Evolutionary conservation across 1,140 invertebrate species (phyloP).

Genomic region (Trachymyrmex septentrionalis): DNA sequence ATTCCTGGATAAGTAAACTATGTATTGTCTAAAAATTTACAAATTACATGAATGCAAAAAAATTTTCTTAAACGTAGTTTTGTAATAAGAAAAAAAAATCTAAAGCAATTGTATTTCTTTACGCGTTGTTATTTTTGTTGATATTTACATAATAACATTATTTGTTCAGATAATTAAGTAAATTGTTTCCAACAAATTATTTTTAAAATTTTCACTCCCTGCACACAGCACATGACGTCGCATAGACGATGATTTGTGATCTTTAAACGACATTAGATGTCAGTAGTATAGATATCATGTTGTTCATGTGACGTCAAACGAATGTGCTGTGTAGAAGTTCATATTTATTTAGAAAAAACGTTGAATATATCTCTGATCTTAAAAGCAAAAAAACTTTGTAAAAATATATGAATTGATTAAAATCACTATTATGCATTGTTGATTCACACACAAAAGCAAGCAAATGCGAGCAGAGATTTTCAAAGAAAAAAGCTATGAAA

Average conservation of each 20-base stretch:
- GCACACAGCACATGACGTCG: too few species aligned
- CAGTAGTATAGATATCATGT: too few species aligned
- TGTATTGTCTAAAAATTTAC: neutral
- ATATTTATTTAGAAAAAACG: neutral
- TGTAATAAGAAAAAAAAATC: neutral
- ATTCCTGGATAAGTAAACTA: neutral
- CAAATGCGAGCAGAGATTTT: constrained; percentile 12
- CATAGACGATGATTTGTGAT: too few species aligned
- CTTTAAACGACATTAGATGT: too few species aligned
- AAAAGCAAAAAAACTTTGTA: neutral
- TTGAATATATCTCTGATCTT: constrained; percentile 32
- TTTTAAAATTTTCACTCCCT: neutral
- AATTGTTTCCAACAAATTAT: neutral
- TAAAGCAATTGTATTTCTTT: neutral
- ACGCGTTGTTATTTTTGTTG: neutral
- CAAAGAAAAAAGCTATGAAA: neutral
- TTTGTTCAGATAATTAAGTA: neutral
- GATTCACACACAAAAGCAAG: constrained; percentile 35
- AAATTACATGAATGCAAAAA: neutral
- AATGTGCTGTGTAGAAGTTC: neutral
- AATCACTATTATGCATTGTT: neutral
- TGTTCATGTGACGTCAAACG: too few species aligned
- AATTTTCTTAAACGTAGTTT: neutral
- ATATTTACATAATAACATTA: neutral
- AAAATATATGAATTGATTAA: neutral